Base-by-base conservation (phyloP, 2,113 vertebrate genomes). In the Engystomops pustulosus region DNA sequence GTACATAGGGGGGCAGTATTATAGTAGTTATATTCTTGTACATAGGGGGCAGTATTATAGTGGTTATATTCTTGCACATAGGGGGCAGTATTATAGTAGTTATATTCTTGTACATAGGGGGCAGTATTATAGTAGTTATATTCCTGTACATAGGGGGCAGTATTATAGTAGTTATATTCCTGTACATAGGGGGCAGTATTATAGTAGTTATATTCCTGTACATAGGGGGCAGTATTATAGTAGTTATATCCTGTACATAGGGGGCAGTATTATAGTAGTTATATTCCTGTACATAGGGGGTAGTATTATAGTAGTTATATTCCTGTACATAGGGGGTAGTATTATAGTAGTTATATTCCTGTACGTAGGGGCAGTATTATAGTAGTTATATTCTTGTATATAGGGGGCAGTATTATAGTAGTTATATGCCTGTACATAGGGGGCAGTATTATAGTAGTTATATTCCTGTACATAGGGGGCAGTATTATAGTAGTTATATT, bases 281-380 rank as follows among this genome's bases (percentile, higher is more conserved):
- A n/a, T n/a, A 23, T 55, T 23, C 2, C 0, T 30, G 3, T 62
- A 10, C 58, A 62, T 30, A 32, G 25, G 5, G 55, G 12, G 23
- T 25, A 14, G 55, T 60, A 62, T 30, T 30, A 18, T 36, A 36
- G 62, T 36, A 67, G 30, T 67, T 65, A 67, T 67, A 67, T 36
- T 3, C 62, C 2, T 67, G 62, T 67, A 20, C 15, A 67, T 67
- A 36, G 30, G 62, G 1, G n/a, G n/a, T n/a, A n/a, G n/a, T n/a
- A n/a, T n/a, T n/a, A n/a, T n/a, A n/a, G n/a, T n/a, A n/a, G 60
- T 65, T 65, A 32, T 65, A 65, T 32, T 65, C 60, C 17, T 65
- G 60, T 65, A 65, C 1, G 32, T 65, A 65, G 60, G 60, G 8
- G 60, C 60, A 65, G 60, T 65, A 65, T 65, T 65, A 65, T 65